These are phyloP conservation scores for Capricornis sumatraensis DNA, from an alignment of 2,113 vertebrate genomes.

Conservation along the genomic window DNA sequence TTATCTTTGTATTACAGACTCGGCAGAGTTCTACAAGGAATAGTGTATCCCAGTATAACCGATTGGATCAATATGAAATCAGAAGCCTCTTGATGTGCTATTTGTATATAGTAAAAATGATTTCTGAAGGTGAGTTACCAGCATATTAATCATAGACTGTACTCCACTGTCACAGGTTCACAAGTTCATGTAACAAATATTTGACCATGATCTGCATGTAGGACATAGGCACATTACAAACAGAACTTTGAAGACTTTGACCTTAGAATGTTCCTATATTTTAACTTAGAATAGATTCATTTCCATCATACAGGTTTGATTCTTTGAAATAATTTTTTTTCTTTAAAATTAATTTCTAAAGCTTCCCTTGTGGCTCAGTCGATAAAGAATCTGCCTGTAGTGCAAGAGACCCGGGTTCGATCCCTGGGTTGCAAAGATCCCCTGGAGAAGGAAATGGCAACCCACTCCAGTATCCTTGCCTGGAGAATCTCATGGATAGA, in stretches of 20 bases:
- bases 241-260: slow-evolving; percentile 14
- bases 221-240: neutral
- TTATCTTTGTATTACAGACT: slow-evolving; percentile 73
- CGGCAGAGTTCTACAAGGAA: slow-evolving; percentile 87
- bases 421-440: neutral
- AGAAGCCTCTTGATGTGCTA: slow-evolving; percentile 92
- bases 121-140: slow-evolving; percentile 91
- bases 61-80: slow-evolving; percentile 92
- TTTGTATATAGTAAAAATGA: slow-evolving; percentile 91
- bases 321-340: neutral
- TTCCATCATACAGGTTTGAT: neutral
- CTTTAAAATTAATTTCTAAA: neutral
- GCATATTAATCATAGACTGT: neutral
- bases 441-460: neutral
- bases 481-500: neutral
- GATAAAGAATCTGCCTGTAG: neutral
- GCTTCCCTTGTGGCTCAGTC: neutral
- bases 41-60: slow-evolving; percentile 82
- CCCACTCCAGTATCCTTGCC: neutral
- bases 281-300: slow-evolving; percentile 21
- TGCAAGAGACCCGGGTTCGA: neutral
- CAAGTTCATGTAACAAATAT: neutral
- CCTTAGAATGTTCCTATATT: neutral
- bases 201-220: neutral
- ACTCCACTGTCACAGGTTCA: neutral